Evolutionary conservation across 2,113 vertebrate species (phyloP).

Genomic region (Leptobrachium leishanense): DNA sequence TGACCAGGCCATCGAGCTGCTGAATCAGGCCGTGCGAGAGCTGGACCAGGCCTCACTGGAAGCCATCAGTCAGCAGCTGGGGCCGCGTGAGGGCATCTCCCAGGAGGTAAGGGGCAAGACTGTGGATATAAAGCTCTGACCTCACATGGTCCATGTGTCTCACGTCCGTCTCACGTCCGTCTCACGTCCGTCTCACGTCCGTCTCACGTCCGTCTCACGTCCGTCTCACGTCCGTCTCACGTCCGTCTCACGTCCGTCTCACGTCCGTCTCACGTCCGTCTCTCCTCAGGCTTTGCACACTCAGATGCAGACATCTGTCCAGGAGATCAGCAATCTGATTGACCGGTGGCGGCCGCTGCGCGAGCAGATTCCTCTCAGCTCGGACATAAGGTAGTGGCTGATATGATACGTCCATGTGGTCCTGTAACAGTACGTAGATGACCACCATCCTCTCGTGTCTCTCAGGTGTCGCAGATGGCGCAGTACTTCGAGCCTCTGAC

Average conservation of each 20-base stretch:
- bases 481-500: conserved; percentile 96
- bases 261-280: no score
- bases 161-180: no score
- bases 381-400: conserved; percentile 85
- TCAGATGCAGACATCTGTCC: conserved; percentile 94
- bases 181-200: not conserved
- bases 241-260: no score
- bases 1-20: conserved; percentile 88
- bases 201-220: no score
- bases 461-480: conserved; percentile 94
- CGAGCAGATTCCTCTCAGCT: conserved; percentile 90
- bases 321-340: conserved; percentile 93
- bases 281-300: conserved; percentile 84
- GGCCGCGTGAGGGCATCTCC: conserved; percentile 89
- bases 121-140: not conserved
- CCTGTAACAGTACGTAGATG: not conserved
- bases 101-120: conserved; percentile 78
- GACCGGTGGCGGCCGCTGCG: conserved; percentile 85
- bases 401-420: rapidly evolving
- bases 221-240: no score
- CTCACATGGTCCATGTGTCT: not conserved
- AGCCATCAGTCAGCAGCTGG: conserved; percentile 93
- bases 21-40: conserved; percentile 89
- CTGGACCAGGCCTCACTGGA: conserved; percentile 94
- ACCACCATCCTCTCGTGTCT: not conserved